Conservation (phyloP, 1,140 invertebrate species). For the Lasioglossum baleicum region DNA sequence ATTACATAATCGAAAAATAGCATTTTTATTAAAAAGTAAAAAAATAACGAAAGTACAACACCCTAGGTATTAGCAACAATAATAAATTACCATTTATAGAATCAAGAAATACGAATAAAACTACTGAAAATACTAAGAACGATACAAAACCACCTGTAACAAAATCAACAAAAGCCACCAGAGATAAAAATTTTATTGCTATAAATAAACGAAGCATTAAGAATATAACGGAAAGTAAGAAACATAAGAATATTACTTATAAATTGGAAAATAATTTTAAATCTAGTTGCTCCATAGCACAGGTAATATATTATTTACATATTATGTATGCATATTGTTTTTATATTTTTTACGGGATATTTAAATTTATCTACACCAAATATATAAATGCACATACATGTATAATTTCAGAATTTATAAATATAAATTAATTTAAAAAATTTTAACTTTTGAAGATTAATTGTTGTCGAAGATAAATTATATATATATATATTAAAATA, state of each 20-base stretch:
- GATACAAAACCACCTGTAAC: conserved; percentile 1
- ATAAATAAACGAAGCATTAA: conserved; percentile 42
- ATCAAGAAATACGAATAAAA: not conserved
- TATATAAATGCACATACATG: no score
- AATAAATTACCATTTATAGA: not conserved
- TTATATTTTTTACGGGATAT: not conserved
- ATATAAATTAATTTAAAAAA: not conserved
- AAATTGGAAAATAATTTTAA: conserved; percentile 20
- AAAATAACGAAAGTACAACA: conserved; percentile 9
- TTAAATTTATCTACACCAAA: not conserved
- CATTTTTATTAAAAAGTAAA: not conserved
- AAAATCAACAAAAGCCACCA: conserved; percentile 17
- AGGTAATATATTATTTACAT: conserved; percentile 21
- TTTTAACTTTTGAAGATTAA: not conserved
- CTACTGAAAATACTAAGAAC: not conserved
- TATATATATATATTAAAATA: no score
- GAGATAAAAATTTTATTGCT: conserved; percentile 66
- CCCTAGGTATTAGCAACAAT: conserved; percentile 5
- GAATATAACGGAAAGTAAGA: conserved; percentile 10
- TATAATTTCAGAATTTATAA: no score
- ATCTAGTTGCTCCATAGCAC: conserved; percentile 1
- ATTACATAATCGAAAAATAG: not conserved
- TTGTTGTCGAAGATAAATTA: no score
- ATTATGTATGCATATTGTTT: not conserved
- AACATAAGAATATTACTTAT: not conserved